phyloP scores from a whole-genome alignment of 2,888 invertebrate genomes.

The Lasius platythorax region DNA sequence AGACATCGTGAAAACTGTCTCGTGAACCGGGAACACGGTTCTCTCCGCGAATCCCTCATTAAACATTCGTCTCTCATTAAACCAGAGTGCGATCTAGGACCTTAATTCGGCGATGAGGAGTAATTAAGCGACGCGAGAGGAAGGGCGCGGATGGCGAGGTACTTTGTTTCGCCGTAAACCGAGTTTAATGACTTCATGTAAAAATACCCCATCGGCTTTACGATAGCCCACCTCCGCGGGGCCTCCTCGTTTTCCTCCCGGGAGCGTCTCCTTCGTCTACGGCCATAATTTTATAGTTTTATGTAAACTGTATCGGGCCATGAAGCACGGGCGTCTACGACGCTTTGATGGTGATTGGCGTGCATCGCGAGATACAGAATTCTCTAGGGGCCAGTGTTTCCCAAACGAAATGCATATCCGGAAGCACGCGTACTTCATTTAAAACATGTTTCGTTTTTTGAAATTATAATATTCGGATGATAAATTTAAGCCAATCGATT shows the following conservation, averaged over 20 bases:
- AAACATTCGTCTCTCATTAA: slow-evolving; percentile 78
- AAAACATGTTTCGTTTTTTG: background rate
- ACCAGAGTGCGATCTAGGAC: slow-evolving; percentile 70
- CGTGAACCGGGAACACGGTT: slow-evolving; percentile 51
- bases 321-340: slow-evolving; percentile 77
- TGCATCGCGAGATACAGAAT: slow-evolving; percentile 75
- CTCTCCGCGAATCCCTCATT: slow-evolving; percentile 66
- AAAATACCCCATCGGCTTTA: slow-evolving; percentile 83
- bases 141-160: slow-evolving; percentile 59
- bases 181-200: slow-evolving; percentile 83
- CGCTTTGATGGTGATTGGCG: slow-evolving; percentile 85
- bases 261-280: slow-evolving; percentile 72
- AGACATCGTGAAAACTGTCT: slow-evolving; percentile 72
- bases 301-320: slow-evolving; percentile 85
- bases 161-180: slow-evolving; percentile 82
- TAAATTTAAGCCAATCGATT: background rate
- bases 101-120: slow-evolving; percentile 81
- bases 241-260: slow-evolving; percentile 57
- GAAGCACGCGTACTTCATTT: background rate
- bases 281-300: slow-evolving; percentile 85
- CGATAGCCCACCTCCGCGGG: slow-evolving; percentile 64
- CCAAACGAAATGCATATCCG: background rate
- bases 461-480: background rate
- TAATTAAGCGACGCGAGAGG: slow-evolving; percentile 76
- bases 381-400: slow-evolving; percentile 19